Base-by-base conservation (phyloP, 2,113 vertebrate species). In the Octodon degus region DNA sequence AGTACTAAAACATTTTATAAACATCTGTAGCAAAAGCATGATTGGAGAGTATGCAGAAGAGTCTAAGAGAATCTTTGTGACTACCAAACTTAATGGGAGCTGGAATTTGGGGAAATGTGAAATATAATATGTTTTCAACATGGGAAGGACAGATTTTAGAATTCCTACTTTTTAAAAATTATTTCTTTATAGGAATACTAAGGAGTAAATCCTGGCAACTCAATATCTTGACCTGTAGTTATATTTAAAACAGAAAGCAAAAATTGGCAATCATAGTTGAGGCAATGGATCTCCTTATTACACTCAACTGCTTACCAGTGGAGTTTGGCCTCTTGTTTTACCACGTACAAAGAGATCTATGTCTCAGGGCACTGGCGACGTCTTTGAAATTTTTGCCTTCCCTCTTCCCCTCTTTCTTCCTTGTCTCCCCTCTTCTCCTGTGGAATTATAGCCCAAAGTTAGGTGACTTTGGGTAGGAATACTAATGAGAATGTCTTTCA, bases 401-500 rank as follows among this genome's bases (percentile, higher is more conserved):
- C 97, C 94, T 96, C 67, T 98, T 25, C 83, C 55, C 65, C 6
- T 8, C 4, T 8, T 74, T 43, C 81, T 47, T 11, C 82, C 50
- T 94, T 97, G 81, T 93, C 62, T 70, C 90, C 85, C 97, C 95
- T 95, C 95, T 95, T 97, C 92, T 97, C 96, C 97, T 86, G 50
- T 86, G 97, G 92, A 98, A 96, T 94, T 97, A 97, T 67, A 98
- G 93, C 94, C 90, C 97, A 96, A 27, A 89, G 62, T 85, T 84
- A 95, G 76, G 60, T n/a, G 97, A 97, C 91, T 94, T 98, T 95
- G 93, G 96, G 95, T 94, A 97, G 95, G 96, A 98, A 98, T 98
- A 96, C 97, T 96, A 98, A 98, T 93, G 96, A 98, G 93, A 96
- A 91, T 93, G 96, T 90, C 96, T 98, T 98, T 98, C 92, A 97